phyloP scores from a whole-genome alignment of 2,797 vertebrate species.

The Pangasius djambal region DNA sequence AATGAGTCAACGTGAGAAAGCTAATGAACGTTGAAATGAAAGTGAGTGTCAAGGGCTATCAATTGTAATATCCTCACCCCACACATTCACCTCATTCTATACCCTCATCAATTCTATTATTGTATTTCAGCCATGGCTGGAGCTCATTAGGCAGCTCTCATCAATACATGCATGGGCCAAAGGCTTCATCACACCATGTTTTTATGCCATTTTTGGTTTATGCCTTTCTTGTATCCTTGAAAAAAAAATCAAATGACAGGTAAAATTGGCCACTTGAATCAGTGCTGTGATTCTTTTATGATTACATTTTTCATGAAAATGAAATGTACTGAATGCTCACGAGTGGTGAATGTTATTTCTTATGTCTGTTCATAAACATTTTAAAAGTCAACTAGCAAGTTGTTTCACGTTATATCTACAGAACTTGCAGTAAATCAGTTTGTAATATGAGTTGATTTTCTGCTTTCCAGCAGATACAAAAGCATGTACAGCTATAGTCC shows the following conservation, averaged over 20 bases:
- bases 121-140: slow-evolving; percentile 45
- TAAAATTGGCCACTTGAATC: background rate
- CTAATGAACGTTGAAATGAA: slow-evolving; percentile 62
- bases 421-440: background rate
- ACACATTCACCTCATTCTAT: slow-evolving; percentile 33
- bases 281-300: background rate
- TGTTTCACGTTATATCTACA: background rate
- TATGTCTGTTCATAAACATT: background rate
- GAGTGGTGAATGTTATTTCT: background rate
- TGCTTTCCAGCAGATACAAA: slow-evolving; percentile 29
- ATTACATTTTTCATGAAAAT: background rate
- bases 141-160: slow-evolving; percentile 58
- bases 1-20: slow-evolving; percentile 49
- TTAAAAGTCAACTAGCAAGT: background rate
- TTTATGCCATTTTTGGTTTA: background rate
- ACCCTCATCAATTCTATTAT: slow-evolving; percentile 37
- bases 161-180: slow-evolving; percentile 47
- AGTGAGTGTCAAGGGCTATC: slow-evolving; percentile 52
- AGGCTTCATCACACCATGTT: slow-evolving; percentile 26
- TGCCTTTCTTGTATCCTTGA: background rate
- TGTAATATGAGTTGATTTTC: background rate
- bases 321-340: background rate
- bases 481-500: background rate
- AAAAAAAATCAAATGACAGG: background rate
- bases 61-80: slow-evolving; percentile 54